Base-by-base conservation (phyloP, 2,888 invertebrate genomes). In the Chrysolina haemoptera region DNA sequence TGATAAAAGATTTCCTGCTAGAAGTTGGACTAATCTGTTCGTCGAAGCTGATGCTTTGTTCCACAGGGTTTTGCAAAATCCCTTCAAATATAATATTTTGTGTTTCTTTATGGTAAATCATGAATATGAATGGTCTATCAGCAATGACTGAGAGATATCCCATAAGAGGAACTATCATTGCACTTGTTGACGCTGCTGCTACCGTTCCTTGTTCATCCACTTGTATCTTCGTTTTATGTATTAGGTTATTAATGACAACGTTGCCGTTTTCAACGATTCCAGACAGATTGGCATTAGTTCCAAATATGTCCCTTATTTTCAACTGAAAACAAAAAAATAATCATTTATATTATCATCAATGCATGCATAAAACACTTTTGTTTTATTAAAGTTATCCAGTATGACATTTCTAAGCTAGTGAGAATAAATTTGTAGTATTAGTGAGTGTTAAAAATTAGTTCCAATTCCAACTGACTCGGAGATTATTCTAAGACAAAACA, bases 151-250 rank as follows among this genome's bases (percentile, higher is more conserved):
- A 87, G n/a, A 85, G 82, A 0, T 89, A 87, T 41, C 90, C 90
- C 85, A 92, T 92, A 18, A 93, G 86, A 0, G 93, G 93, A 55
- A 92, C 89, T 6, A 92, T 89, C 78, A 90, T 86, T 1, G 91
- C 90, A 2, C 89, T 89, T 62, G 92, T 90, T 0, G 90, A 90
- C 11, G 93, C 93, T 1, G 92, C 91, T 0, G 93, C 94, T 6
- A 90, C 87, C 0, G 93, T 93, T 62, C 94, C 94, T 18, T 88
- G 85, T 85, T 94, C 94, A 74, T 92, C 91, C 0, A 94, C 91
- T 62, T 91, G 89, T 83, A 94, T 90, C 81, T 89, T 90, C 0
- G 93, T 91, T 82, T 91, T 92, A 82, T 94, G 94, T 62, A 91
- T 84, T 12, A 94, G 87, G 70, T 89, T 90, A 79, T 89, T 90